Base-by-base conservation (phyloP, 2,888 invertebrate genomes). In the Acleris cristana region DNA sequence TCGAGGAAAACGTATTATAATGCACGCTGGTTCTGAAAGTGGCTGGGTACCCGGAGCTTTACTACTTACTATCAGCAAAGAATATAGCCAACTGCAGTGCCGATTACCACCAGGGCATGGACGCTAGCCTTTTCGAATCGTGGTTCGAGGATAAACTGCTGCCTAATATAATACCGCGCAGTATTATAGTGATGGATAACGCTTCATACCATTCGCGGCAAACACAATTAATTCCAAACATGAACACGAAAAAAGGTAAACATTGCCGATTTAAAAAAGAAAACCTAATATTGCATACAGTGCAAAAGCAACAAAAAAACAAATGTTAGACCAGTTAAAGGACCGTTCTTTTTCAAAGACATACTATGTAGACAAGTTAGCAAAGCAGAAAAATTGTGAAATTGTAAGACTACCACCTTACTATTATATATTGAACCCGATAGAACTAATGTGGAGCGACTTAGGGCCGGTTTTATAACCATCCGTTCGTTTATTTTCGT, bases 131-230 rank as follows among this genome's bases (percentile, higher is more conserved):
- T 12, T 44, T 44, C 16, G 44, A 44, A 44, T 44, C 44, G 16
- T 44, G 44, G 44, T 44, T 44, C 44, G 44, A 44, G 16, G 44
- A 44, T 44, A 44, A 44, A 44, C 44, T 44, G 44, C 44, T 44
- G 44, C 44, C 1, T 44, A 44, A 10, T 44, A 44, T 44, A 10
- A 44, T 44, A 16, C 44, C 44, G 14, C 7, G 44, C 44, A 44
- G 44, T 44, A 44, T 16, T 12, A 12, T 44, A 14, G 14, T 14
- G 12, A 44, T n/a, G n/a, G n/a, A n/a, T n/a, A n/a, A n/a, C n/a
- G n/a, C n/a, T n/a, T n/a, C n/a, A n/a, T n/a, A n/a, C 44, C 44
- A 44, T 44, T 44, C 44, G 44, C 44, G 44, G 44, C 44, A 44
- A 16, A 44, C 44, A 44, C 44, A 44, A 44, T 44, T 44, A 16